Percentiles rank a stretch among this genome's conserved stretches.
phyloP scores from a whole-genome alignment of 2,797 vertebrate species.

The Adelosebastes latens region DNA sequence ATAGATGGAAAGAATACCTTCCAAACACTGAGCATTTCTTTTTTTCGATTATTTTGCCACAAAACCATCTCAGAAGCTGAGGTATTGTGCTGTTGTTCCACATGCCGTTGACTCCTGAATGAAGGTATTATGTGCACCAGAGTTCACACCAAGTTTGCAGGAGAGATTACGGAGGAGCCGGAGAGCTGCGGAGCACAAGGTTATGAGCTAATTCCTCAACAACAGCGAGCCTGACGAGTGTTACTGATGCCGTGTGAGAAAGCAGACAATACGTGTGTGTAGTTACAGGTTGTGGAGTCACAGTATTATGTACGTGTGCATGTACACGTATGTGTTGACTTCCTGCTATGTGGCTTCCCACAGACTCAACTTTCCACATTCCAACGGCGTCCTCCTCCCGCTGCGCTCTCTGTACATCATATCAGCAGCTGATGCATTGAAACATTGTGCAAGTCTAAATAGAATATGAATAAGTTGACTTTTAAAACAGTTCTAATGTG shows the following conservation, averaged over 20 bases:
- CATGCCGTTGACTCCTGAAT: slow-evolving; percentile 50
- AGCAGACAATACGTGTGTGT: not conserved
- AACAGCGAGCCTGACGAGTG: slow-evolving; percentile 13
- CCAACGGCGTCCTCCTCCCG: not conserved
- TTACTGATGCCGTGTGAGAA: slow-evolving; percentile 4
- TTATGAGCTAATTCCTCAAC: slow-evolving; percentile 66
- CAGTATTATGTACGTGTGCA: not conserved
- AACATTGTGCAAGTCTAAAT: not conserved
- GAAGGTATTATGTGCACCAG: slow-evolving; percentile 58
- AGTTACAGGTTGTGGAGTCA: not conserved
- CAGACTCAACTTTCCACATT: slow-evolving; percentile 30
- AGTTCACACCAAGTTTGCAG: slow-evolving; percentile 74
- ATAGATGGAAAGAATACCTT: not conserved
- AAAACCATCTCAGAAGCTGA: slow-evolving; percentile 12
- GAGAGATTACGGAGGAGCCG: slow-evolving; percentile 64
- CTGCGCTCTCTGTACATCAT: not conserved
- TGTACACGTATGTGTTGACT: not conserved
- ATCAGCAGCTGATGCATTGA: slow-evolving; percentile 1
- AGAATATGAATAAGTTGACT: slow-evolving; percentile 7
- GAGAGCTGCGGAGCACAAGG: slow-evolving; percentile 44
- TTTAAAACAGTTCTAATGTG: not conserved
- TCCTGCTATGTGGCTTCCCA: not conserved
- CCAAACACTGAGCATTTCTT: slow-evolving; percentile 16
- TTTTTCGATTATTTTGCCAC: not conserved
- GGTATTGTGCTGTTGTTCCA: slow-evolving; percentile 32